These are phyloP conservation scores for Choloepus didactylus DNA, from an alignment of 2,797 vertebrate genomes.

Conservation along the genomic window DNA sequence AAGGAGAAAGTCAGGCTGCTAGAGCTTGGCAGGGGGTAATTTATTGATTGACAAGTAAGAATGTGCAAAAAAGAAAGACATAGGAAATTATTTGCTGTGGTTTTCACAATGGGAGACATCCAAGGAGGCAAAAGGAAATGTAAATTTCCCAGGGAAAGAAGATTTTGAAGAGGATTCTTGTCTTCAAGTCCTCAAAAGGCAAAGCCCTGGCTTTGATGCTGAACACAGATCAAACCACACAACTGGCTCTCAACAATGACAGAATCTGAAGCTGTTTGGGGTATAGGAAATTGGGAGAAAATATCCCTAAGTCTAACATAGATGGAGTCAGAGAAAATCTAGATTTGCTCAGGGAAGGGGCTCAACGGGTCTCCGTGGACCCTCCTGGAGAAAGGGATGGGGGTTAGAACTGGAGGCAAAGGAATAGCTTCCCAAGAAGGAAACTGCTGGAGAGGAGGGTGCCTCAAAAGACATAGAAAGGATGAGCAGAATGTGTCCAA, in stretches of 20 bases:
- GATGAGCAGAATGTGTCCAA: neutral
- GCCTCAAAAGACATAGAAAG: neutral
- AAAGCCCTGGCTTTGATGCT: conserved; percentile 24
- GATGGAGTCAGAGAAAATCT: neutral
- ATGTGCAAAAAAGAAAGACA: conserved; percentile 60
- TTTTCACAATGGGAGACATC: conserved; percentile 62
- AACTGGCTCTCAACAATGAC: neutral
- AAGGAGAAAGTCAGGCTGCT: conserved; percentile 63
- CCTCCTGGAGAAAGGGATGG: neutral
- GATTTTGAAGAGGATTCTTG: conserved; percentile 56
- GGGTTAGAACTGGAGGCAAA: neutral
- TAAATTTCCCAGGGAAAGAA: conserved; percentile 68
- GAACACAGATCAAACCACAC: neutral
- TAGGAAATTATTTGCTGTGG: conserved; percentile 58
- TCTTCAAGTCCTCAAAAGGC: conserved; percentile 57
- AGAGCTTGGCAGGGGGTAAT: conserved; percentile 72
- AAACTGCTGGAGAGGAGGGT: neutral
- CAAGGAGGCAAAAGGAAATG: conserved; percentile 42
- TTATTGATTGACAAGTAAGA: conserved; percentile 75
- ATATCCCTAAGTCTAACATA: neutral
- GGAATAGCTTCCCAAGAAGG: neutral
- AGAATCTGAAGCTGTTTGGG: neutral
- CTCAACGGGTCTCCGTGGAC: neutral
- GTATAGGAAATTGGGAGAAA: neutral
- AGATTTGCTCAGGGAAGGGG: neutral